Conservation (phyloP, 2,888 invertebrate genomes). For the Belgica antarctica region DNA sequence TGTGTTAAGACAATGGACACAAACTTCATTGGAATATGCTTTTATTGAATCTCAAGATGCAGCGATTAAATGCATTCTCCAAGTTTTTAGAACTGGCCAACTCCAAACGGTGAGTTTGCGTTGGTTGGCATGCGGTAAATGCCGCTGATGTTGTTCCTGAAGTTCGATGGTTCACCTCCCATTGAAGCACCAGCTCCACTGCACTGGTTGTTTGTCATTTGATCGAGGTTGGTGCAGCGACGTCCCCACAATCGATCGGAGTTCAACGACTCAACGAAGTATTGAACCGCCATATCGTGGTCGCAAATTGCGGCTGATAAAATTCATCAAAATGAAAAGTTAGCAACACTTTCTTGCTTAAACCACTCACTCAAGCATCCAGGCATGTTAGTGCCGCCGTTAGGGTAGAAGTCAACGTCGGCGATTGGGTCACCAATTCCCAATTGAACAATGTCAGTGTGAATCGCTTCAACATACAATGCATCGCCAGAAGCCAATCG, state of each 20-base stretch:
- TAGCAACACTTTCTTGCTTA: too few species aligned
- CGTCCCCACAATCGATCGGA: not conserved
- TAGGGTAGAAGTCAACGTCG: conserved; percentile 52
- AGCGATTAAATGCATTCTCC: too few species aligned
- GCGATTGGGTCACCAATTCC: conserved; percentile 48
- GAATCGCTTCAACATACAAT: conserved; percentile 10
- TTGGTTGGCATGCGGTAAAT: conserved; percentile 12
- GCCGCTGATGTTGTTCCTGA: not conserved
- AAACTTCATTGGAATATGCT: too few species aligned
- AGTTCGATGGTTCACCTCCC: conserved; percentile 19
- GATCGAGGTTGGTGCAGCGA: not conserved
- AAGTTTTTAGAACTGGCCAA: not conserved
- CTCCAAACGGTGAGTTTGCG: not conserved
- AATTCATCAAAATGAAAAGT: too few species aligned
- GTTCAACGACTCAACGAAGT: conserved; percentile 10
- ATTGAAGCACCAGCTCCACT: not conserved
- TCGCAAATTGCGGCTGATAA: not conserved
- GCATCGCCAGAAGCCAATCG: not conserved
- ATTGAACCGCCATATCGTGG: not conserved
- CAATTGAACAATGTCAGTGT: not conserved
- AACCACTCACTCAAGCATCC: conserved; percentile 18
- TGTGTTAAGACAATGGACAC: too few species aligned
- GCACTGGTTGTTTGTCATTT: not conserved
- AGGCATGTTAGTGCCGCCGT: conserved; percentile 46
- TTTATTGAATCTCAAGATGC: too few species aligned